phyloP scores from a whole-genome alignment of 2,888 invertebrate genomes.

The Pomacea canaliculata region DNA sequence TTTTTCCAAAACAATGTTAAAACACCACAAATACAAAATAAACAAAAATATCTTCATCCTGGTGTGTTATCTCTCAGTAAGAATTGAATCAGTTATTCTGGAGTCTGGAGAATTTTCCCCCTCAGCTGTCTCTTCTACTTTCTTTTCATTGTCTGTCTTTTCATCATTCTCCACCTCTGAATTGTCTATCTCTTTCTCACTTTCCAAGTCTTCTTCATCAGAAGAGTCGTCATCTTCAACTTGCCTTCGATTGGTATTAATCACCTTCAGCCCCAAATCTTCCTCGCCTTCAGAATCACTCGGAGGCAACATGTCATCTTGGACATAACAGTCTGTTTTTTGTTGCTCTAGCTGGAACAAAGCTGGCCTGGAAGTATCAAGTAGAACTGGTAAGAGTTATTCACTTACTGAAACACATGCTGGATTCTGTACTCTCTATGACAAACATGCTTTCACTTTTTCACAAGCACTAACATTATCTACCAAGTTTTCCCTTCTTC shows the following conservation, averaged over 20 bases:
- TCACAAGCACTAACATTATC: too few relatives aligned
- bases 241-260: conserved; percentile 54
- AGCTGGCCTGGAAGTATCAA: conserved; percentile 54
- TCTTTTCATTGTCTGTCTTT: conserved; percentile 35
- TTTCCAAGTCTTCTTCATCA: conserved; percentile 38
- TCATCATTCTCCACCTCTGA: conserved; percentile 9
- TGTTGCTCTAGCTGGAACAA: conserved; percentile 44
- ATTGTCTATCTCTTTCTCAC: conserved; percentile 29
- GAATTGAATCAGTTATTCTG: too few relatives aligned
- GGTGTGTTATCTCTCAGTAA: too few relatives aligned
- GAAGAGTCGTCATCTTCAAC: conserved; percentile 29
- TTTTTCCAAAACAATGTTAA: too few relatives aligned
- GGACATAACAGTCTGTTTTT: conserved; percentile 40
- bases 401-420: not conserved
- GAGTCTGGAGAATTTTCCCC: too few relatives aligned
- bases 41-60: too few relatives aligned
- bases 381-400: not conserved
- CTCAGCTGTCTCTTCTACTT: not conserved
- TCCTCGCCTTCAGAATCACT: conserved; percentile 51
- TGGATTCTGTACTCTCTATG: not conserved
- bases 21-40: too few relatives aligned
- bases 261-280: conserved; percentile 48
- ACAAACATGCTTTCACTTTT: not conserved
- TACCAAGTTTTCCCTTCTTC: too few relatives aligned
- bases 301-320: conserved; percentile 64